These are phyloP conservation scores for Myotis brandtii DNA, from an alignment of 2,113 vertebrate species.

Conservation along the genomic window DNA sequence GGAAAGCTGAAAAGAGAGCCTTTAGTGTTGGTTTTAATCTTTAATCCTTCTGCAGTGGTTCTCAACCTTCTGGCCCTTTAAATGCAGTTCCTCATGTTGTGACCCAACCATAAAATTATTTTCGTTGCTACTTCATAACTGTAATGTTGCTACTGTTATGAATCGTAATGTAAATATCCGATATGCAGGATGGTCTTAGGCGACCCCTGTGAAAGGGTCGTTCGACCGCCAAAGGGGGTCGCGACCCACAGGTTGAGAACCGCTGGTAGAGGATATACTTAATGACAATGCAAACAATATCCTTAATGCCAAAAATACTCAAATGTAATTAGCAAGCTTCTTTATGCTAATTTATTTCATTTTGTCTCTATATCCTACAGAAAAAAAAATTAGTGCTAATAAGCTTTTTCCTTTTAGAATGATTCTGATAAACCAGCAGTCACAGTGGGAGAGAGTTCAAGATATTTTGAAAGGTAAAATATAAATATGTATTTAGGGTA, in stretches of 20 bases:
- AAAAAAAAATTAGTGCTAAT: background rate
- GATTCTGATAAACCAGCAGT: background rate
- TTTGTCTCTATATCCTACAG: background rate
- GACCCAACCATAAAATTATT: no score
- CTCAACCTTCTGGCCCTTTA: no score
- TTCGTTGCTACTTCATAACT: no score
- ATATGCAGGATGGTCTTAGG: no score
- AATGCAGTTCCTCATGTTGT: no score
- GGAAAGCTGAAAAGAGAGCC: background rate
- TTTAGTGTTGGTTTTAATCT: background rate
- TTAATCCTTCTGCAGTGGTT: background rate
- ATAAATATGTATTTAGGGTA: background rate
- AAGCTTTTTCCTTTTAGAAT: background rate
- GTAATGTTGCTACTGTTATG: no score
- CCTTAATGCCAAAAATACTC: background rate
- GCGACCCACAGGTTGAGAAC: no score
- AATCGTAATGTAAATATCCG: no score
- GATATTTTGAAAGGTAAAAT: background rate
- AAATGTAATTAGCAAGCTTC: constrained; percentile 5
- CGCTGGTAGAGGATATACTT: background rate
- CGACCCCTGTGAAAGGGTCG: no score
- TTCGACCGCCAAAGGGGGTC: no score
- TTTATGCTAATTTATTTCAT: background rate
- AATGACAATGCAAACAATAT: background rate
- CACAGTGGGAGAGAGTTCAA: background rate